Percentiles rank a stretch among this genome's conserved stretches.
These are phyloP conservation scores for Homarus gammarus DNA, from an alignment of 2,888 invertebrate genomes.

Conservation along the genomic window DNA sequence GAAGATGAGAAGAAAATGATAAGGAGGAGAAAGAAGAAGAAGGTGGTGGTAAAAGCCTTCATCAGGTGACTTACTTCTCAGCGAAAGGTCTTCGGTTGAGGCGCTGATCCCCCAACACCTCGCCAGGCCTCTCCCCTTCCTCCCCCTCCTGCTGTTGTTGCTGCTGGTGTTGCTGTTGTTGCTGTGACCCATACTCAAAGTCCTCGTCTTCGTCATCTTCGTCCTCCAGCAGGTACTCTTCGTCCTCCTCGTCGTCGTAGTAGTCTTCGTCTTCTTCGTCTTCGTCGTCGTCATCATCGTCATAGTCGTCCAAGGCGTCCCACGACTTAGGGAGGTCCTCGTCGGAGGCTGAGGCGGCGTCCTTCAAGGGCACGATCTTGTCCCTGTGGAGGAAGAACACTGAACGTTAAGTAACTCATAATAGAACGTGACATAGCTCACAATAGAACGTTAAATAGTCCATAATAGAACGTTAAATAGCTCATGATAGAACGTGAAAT, in stretches of 20 bases:
- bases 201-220: constrained; percentile 19
- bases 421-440: too few species aligned
- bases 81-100: constrained; percentile 51
- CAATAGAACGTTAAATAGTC: too few species aligned
- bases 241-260: constrained; percentile 77
- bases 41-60: neutral
- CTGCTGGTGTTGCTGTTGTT: neutral
- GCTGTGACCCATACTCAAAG: neutral
- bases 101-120: neutral
- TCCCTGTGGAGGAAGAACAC: constrained; percentile 60
- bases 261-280: constrained; percentile 88
- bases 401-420: neutral
- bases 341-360: constrained; percentile 48
- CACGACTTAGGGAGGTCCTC: constrained; percentile 78
- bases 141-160: neutral
- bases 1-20: too few species aligned
- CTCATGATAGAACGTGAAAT: neutral
- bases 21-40: too few species aligned
- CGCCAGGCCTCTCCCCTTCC: neutral
- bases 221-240: constrained; percentile 72
- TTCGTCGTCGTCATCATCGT: constrained; percentile 84
- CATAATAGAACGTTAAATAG: neutral
- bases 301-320: constrained; percentile 81
- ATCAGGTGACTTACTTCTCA: constrained; percentile 39
- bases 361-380: constrained; percentile 67